Percentiles rank a stretch among this genome's conserved stretches.
phyloP scores from a whole-genome alignment of 1,140 invertebrate species.

The Drosophila bocqueti region DNA sequence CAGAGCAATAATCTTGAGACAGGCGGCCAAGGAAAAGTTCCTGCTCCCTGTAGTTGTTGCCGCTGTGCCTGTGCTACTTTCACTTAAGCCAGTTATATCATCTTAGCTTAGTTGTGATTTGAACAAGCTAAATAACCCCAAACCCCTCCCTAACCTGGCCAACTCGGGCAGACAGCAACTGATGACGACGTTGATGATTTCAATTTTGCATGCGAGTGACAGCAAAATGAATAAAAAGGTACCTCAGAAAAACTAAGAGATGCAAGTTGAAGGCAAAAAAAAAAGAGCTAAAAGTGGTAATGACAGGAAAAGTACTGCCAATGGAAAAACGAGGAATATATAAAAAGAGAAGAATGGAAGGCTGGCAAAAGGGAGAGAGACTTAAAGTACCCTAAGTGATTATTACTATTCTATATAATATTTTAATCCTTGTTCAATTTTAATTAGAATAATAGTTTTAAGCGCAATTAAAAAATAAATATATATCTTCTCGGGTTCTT shows the following conservation, averaged over 20 bases:
- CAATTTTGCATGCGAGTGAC: slow-evolving; percentile 66
- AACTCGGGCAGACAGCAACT: slow-evolving; percentile 37
- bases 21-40: slow-evolving; percentile 29
- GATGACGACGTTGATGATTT: slow-evolving; percentile 69
- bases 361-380: background rate
- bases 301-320: slow-evolving; percentile 61
- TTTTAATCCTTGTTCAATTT: background rate
- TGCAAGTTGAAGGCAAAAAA: slow-evolving; percentile 24
- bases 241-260: slow-evolving; percentile 16
- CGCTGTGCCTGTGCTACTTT: slow-evolving; percentile 40
- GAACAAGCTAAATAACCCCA: slow-evolving; percentile 21
- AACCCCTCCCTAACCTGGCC: background rate
- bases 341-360: background rate
- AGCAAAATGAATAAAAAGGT: slow-evolving; percentile 38
- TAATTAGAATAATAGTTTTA: no score
- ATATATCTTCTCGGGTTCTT: background rate
- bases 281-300: slow-evolving; percentile 47
- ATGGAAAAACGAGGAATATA: slow-evolving; percentile 38
- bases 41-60: background rate
- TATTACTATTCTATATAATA: background rate
- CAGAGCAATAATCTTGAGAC: slow-evolving; percentile 61
- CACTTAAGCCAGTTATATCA: slow-evolving; percentile 64
- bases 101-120: slow-evolving; percentile 59
- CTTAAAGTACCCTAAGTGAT: background rate
- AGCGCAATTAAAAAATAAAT: background rate